A percentile compares a stretch with the other conserved stretches of the same genome.
Conservation (phyloP, 2,113 vertebrate species). For the Opisthocomus hoazin region DNA sequence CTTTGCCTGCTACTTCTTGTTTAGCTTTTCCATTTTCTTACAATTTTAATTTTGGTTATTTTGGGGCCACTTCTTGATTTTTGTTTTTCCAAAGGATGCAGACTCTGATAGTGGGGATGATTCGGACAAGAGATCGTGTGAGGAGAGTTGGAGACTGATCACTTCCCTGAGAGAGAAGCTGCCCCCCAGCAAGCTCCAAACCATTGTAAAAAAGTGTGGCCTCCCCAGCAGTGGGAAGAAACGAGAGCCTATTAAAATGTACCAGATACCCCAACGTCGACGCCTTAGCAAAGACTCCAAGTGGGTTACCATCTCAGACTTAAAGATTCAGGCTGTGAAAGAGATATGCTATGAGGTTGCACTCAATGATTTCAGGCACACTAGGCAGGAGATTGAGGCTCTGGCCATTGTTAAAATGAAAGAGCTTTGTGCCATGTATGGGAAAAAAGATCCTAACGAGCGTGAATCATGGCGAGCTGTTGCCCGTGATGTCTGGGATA, state of each 20-base stretch:
- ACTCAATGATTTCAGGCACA: slow-evolving; percentile 95
- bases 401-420: slow-evolving; percentile 99
- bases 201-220: slow-evolving; percentile 99
- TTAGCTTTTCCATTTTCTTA: slow-evolving; percentile 82
- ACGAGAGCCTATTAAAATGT: slow-evolving; percentile 95
- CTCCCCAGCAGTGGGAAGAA: slow-evolving; percentile 98
- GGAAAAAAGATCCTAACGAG: slow-evolving; percentile 97
- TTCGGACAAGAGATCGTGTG: slow-evolving; percentile 99
- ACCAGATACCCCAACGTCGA: slow-evolving; percentile 93
- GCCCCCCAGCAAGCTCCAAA: slow-evolving; percentile 98
- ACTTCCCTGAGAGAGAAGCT: slow-evolving; percentile 99
- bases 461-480: slow-evolving; percentile 95
- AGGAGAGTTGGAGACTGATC: slow-evolving; percentile 99
- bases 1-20: slow-evolving; percentile 70
- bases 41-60: slow-evolving; percentile 88
- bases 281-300: slow-evolving; percentile 97
- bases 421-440: slow-evolving; percentile 91
- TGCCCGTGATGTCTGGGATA: slow-evolving; percentile 97
- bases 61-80: slow-evolving; percentile 93
- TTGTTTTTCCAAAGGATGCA: slow-evolving; percentile 97
- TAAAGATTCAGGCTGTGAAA: slow-evolving; percentile 99
- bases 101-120: slow-evolving; percentile 99
- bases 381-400: slow-evolving; percentile 96
- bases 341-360: slow-evolving; percentile 99
- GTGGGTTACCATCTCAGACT: slow-evolving; percentile 97